Base-by-base conservation (phyloP, 2,888 invertebrate species). In the Epistrophe eligans region DNA sequence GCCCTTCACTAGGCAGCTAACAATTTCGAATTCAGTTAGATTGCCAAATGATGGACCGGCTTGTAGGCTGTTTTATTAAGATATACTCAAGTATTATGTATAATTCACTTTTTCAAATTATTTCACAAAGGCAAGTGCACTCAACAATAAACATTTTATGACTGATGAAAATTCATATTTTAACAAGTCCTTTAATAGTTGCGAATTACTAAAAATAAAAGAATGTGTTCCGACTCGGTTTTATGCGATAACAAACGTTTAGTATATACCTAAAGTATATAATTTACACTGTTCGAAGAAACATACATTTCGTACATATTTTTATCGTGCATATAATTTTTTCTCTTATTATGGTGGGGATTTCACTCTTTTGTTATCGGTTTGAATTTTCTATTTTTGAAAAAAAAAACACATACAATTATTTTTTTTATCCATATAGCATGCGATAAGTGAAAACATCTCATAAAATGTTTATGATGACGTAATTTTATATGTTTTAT, bases 1-100 rank as follows among this genome's bases (percentile, higher is more conserved):
- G 92, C 92, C 92, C 93, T 92, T 92, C 92, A 92, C 90, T 89
- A 91, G 92, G 92, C 92, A 92, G 92, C 92, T 92, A 92, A 92
- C 92, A 91, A 90, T 90, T 38, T 67, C 89, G 79, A 89, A 76
- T 84, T 64, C 89, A 92, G 92, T 91, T 92, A 92, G 91, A 90
- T 88, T 90, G 90, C 93, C 93, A 90, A 91, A 91, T 92, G 93
- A 92, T 90, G 91, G 91, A 91, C 92, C 91, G 91, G 89, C 91
- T 91, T 91, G 92, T 90, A 91, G 90, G 45, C 58, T 82, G 79
- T 82, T 72, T 24, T 24, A 24, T 24, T 19, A 2, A 38, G 0
- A 38, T 52, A 58, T 64, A 15, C 19, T 43, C n/a, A n/a, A n/a
- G 45, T 77, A 11, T 17, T 17, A 10, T 10, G 17, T 19, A 0